A percentile compares a stretch with the other conserved stretches of the same genome.
These are phyloP conservation scores for Belonocnema kinseyi DNA, from an alignment of 1,140 invertebrate species.

Conservation along the genomic window DNA sequence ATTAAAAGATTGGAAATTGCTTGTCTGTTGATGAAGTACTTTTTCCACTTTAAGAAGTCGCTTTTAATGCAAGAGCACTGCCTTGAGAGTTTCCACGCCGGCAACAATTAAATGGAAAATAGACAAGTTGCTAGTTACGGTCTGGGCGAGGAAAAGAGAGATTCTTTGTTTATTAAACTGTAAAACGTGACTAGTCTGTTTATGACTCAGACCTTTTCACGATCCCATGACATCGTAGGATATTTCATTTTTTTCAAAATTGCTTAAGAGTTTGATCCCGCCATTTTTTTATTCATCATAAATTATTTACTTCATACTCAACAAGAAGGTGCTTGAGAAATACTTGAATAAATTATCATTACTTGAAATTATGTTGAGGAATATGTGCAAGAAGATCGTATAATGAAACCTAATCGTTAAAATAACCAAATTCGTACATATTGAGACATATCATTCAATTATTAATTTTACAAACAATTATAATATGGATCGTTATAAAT, in stretches of 20 bases:
- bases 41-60: conserved; percentile 12
- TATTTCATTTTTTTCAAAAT: conserved; percentile 9
- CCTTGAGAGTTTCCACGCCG: conserved; percentile 59
- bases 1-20: not conserved
- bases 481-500: too few relatives aligned
- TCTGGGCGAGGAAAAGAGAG: conserved; percentile 46
- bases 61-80: conserved; percentile 52
- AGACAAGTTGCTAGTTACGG: conserved; percentile 51
- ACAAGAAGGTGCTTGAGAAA: too few relatives aligned
- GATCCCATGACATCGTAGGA: conserved; percentile 8
- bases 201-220: conserved; percentile 18
- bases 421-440: too few relatives aligned
- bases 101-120: conserved; percentile 62
- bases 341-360: too few relatives aligned
- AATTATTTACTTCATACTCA: too few relatives aligned
- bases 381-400: too few relatives aligned
- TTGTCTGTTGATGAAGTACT: conserved; percentile 2
- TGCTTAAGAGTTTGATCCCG: not conserved
- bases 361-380: too few relatives aligned
- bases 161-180: conserved; percentile 27
- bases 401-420: too few relatives aligned
- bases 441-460: too few relatives aligned
- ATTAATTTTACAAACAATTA: too few relatives aligned
- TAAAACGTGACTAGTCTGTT: conserved; percentile 23
- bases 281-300: not conserved